Evolutionary conservation across 2,888 invertebrate species (phyloP).

Genomic region (Drosophila cyrtoloma): DNA sequence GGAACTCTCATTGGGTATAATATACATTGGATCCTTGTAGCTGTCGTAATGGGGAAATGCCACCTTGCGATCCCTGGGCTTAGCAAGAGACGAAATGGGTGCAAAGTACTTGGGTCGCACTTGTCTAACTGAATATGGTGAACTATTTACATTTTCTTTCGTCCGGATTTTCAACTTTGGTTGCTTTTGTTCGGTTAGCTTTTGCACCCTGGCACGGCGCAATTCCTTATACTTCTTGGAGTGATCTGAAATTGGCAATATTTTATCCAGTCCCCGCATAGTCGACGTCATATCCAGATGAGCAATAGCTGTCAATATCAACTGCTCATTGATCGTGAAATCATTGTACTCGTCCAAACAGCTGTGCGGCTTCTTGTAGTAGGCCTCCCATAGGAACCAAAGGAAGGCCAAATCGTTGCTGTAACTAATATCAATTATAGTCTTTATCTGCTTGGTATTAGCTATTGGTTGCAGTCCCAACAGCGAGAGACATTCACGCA

Average conservation of each 20-base stretch:
- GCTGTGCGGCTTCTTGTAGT: constrained; percentile 61
- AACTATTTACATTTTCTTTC: background rate
- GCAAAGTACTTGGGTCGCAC: constrained; percentile 38
- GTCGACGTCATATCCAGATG: constrained; percentile 83
- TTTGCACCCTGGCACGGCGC: background rate
- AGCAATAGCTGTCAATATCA: constrained; percentile 81
- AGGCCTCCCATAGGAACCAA: constrained; percentile 83
- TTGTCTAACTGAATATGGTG: constrained; percentile 44
- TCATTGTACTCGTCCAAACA: fast-evolving
- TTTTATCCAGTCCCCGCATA: constrained; percentile 78
- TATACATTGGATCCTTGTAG: constrained; percentile 33
- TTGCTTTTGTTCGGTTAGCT: background rate
- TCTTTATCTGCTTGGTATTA: constrained; percentile 46
- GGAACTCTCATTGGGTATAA: constrained; percentile 45
- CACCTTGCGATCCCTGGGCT: background rate
- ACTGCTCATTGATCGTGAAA: constrained; percentile 81
- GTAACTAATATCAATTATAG: constrained; percentile 73
- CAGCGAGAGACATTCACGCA: constrained; percentile 32
- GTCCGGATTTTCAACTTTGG: fast-evolving
- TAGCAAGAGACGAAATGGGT: background rate
- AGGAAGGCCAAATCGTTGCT: constrained; percentile 84
- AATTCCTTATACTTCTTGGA: constrained; percentile 39
- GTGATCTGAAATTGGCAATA: constrained; percentile 72
- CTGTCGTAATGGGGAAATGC: constrained; percentile 18
- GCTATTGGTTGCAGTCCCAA: constrained; percentile 78